phyloP scores from a whole-genome alignment of 2,113 vertebrate genomes.

The Halcyon malimbica region DNA sequence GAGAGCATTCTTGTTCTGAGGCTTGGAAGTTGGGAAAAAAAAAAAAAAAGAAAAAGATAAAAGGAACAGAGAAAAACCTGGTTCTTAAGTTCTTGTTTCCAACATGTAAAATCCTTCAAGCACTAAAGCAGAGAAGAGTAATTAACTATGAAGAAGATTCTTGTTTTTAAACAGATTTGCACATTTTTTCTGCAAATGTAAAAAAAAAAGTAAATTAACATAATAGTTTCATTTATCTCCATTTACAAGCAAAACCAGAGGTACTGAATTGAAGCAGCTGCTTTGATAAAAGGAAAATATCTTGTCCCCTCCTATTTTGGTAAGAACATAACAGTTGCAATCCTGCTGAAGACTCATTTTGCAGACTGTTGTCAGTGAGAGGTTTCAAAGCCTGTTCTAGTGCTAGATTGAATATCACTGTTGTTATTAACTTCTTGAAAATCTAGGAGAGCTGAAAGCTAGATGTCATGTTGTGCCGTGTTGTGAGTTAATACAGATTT shows the following conservation, averaged over 20 bases:
- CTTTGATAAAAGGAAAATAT: background rate
- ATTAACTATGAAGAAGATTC: background rate
- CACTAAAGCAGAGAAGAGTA: background rate
- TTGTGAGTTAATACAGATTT: background rate
- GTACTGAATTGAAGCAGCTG: background rate
- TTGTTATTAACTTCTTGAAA: background rate
- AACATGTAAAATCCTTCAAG: background rate
- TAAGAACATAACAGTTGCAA: background rate
- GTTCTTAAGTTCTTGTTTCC: background rate
- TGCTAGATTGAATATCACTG: background rate
- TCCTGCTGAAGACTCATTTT: background rate
- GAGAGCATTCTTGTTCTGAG: background rate
- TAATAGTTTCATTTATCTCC: background rate
- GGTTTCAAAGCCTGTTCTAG: background rate
- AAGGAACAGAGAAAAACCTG: background rate
- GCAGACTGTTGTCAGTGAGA: background rate
- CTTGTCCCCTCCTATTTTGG: background rate
- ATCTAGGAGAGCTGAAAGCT: background rate
- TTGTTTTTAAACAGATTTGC: background rate
- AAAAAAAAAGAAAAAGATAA: background rate
- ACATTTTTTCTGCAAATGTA: background rate
- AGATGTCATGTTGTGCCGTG: rapidly evolving
- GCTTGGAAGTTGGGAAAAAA: background rate
- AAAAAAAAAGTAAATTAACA: background rate
- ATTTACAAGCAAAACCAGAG: background rate